Evolutionary conservation across 2,888 invertebrate genomes (phyloP), one percentile per base, ranked within the genome.

Genomic region (Archips crataeganus): DNA sequence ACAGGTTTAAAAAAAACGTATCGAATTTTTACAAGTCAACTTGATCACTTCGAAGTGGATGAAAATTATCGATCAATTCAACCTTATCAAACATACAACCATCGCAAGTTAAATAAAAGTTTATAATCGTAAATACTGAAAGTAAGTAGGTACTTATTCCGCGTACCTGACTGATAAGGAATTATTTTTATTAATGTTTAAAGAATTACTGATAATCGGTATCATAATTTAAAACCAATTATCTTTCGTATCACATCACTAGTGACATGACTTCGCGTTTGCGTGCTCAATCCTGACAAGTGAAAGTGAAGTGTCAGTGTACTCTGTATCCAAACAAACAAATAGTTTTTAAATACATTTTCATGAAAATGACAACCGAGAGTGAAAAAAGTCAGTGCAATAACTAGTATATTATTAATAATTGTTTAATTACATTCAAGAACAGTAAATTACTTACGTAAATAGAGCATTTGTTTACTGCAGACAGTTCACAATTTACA

Each of bases 211-310:
- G 49, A n/a, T 2, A 49, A 49, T n/a, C 49, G 54, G 15, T 54
- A 54, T 54, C 23, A 51, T 9, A 15, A 54, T 23, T 54, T 23
- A 6, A 23, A 23, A 54, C 15, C 54, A 54, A 8, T 51, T 23
- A 23, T 54, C 23, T 54, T 15, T 54, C 23, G 54, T 15, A 54
- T 2, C 71, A 71, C 71, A 66, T 61, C 71, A 71, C 71, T 71
- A 71, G 65, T 71, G 65, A 49, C 65, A 47, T 2, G 57, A 57
- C 57, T 32, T 49, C 9, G 32, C 42, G 32, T 49, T 32, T 23
- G 8, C 11, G 45, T 45, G 45, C 10, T 11, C 11, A 54, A 13
- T n/a, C 11, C 5, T 57, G 57, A 6, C 13, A 64, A 45, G 64
- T 39, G 60, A 60, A 64, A 64, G 60, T 47, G 57, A 45, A 63